These are phyloP conservation scores for Pharmacophagus antenor DNA, from an alignment of 2,888 invertebrate species.

Conservation along the genomic window DNA sequence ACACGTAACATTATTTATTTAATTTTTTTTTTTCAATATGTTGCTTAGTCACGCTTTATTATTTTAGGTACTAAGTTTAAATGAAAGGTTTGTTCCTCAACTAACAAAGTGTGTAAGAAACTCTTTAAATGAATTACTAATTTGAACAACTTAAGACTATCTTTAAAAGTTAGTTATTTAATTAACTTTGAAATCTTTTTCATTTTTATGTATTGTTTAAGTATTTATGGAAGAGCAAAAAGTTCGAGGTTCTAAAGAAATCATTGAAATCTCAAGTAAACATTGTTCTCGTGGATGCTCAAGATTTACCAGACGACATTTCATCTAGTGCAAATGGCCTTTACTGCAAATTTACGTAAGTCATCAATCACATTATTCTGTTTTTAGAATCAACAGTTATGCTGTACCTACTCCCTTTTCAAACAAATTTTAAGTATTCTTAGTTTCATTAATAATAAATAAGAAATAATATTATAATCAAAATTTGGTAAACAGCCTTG, in stretches of 20 bases:
- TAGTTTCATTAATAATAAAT: no score
- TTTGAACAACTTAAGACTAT: no score
- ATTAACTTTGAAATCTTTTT: background rate
- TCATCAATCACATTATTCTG: background rate
- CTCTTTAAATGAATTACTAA: no score
- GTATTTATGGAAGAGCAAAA: constrained; percentile 70
- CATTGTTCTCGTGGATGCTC: constrained; percentile 68
- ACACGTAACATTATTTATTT: background rate
- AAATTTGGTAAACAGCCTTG: no score
- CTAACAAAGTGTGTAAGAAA: no score
- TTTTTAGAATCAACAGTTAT: no score
- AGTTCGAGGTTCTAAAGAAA: constrained; percentile 65
- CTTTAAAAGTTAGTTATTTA: background rate
- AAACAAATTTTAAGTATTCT: no score
- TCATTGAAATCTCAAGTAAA: constrained; percentile 68
- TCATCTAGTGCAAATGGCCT: constrained; percentile 54
- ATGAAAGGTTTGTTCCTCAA: no score
- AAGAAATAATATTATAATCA: no score
- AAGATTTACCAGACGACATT: constrained; percentile 61
- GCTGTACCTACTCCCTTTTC: no score
- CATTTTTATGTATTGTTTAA: constrained; percentile 37
- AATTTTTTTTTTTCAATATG: background rate
- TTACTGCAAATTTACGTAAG: constrained; percentile 74
- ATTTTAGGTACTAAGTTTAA: background rate
- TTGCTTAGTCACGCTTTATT: background rate